Evolutionary conservation across 1,140 invertebrate genomes (phyloP).

Genomic region (Anastrepha ludens): DNA sequence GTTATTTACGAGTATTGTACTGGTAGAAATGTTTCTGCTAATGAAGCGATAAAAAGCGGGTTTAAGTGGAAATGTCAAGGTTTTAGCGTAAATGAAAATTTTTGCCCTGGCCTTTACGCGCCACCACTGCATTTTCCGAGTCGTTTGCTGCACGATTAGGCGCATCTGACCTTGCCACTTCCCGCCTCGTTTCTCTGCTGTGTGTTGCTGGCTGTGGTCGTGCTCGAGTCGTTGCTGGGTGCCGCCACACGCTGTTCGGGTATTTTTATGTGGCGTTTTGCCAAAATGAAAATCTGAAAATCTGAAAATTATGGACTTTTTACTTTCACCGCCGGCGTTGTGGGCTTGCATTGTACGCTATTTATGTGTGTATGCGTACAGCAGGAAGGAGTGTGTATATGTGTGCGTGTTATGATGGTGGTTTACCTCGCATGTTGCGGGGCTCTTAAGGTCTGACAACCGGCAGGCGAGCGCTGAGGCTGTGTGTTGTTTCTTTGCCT

Average conservation of each 20-base stretch:
- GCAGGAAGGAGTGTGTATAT: background rate
- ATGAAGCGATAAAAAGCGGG: constrained; percentile 47
- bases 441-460: background rate
- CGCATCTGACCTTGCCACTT: constrained; percentile 38
- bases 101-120: background rate
- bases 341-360: background rate
- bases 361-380: background rate
- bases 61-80: constrained; percentile 46
- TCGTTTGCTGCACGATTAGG: constrained; percentile 37
- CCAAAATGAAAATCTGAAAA: constrained; percentile 60
- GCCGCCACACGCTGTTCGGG: constrained; percentile 41
- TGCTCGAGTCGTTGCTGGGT: constrained; percentile 1
- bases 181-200: background rate
- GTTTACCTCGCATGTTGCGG: background rate
- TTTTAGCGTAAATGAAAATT: background rate
- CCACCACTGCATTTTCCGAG: background rate
- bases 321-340: constrained; percentile 69
- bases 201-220: background rate
- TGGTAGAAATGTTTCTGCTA: background rate
- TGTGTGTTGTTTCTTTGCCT: background rate
- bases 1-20: background rate
- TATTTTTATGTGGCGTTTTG: constrained; percentile 45
- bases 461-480: background rate
- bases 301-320: constrained; percentile 72
- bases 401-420: background rate